Conservation (phyloP, 2,888 invertebrate genomes). For the Cosmorhoe ocellata region DNA sequence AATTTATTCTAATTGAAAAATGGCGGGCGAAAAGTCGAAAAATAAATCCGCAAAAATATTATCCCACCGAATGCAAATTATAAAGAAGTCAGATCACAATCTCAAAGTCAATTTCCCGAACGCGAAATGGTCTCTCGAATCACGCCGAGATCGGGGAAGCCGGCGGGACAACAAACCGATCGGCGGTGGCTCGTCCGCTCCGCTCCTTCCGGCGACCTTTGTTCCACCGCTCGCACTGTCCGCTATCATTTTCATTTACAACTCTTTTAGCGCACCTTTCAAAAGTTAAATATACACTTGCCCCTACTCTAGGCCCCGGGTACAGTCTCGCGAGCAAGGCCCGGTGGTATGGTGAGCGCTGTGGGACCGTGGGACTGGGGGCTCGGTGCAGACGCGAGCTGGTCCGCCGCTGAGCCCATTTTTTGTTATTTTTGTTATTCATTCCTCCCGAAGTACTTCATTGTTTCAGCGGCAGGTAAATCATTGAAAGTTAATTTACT, state of each 20-base stretch:
- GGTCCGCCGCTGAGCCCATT: no score
- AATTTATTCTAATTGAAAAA: conserved; percentile 24
- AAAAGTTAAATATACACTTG: no score
- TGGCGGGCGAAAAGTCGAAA: conserved; percentile 15
- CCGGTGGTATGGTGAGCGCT: no score
- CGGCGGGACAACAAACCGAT: conserved; percentile 26
- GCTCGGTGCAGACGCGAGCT: no score
- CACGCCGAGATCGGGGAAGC: conserved; percentile 10
- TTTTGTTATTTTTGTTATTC: background rate
- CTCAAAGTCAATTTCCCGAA: conserved; percentile 27
- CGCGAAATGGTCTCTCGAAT: conserved; percentile 27
- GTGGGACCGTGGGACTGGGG: no score
- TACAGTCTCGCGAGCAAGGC: no score
- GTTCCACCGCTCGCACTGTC: background rate
- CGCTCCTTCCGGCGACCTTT: no score
- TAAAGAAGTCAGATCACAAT: conserved; percentile 31
- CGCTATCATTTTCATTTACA: no score
- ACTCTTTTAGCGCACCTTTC: no score
- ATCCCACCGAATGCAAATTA: conserved; percentile 26
- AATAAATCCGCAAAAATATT: conserved; percentile 25
- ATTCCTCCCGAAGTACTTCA: background rate
- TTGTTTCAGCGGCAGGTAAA: conserved; percentile 7
- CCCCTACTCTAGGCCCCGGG: no score
- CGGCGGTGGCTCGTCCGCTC: no score
- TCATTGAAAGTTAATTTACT: conserved; percentile 15